Evolutionary conservation across 2,797 vertebrate species (phyloP).

Genomic region (Sciurus vulgaris): DNA sequence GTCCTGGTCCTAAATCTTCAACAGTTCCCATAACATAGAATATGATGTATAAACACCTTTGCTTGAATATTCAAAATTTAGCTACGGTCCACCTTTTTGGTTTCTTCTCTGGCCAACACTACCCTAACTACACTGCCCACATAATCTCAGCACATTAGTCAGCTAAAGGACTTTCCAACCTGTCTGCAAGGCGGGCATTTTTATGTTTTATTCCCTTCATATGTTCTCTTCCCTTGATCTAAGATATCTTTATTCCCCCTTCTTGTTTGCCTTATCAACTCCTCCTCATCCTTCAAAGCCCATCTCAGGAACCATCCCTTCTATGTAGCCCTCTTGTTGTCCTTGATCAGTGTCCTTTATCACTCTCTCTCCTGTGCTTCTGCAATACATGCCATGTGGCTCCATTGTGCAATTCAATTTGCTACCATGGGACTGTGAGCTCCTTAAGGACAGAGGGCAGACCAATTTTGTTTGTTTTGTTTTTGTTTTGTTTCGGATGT

Average conservation of each 20-base stretch:
- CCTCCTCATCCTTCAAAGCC: constrained; percentile 1
- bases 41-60: not conserved
- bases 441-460: not conserved
- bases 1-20: not conserved
- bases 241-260: not conserved
- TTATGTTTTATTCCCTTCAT: not conserved
- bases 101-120: not conserved
- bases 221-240: not conserved
- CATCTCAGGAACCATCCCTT: not conserved
- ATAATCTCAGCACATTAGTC: not conserved
- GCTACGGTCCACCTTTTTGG: not conserved
- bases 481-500: too few relatives aligned
- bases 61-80: not conserved
- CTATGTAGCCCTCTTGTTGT: not conserved
- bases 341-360: not conserved
- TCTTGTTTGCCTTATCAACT: not conserved
- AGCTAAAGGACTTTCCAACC: not conserved
- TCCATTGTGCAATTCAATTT: not conserved
- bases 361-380: not conserved
- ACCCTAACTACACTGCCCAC: not conserved
- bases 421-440: not conserved
- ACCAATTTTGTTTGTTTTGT: not conserved
- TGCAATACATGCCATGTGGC: too few relatives aligned
- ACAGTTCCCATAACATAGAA: not conserved
- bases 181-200: not conserved